A percentile compares a stretch with the other conserved stretches of the same genome.
Evolutionary conservation across 2,113 vertebrate genomes (phyloP).

Genomic region (Antennarius striatus): DNA sequence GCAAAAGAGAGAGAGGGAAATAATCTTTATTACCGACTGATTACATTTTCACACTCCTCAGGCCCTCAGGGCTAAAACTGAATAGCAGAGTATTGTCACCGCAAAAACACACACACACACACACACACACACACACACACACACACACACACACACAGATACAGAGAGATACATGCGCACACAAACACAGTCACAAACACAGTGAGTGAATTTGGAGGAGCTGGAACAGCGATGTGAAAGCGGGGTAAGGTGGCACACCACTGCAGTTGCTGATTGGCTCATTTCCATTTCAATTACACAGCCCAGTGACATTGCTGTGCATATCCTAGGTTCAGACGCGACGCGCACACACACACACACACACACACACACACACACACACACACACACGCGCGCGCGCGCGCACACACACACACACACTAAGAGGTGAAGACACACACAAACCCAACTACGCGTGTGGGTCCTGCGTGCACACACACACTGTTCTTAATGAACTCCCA

Average conservation of each 20-base stretch:
- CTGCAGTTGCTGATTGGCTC: slow-evolving; percentile 82
- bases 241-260: slow-evolving; percentile 79
- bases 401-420: slow-evolving; percentile 14
- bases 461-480: not conserved
- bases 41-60: slow-evolving; percentile 81
- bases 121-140: slow-evolving; percentile 47
- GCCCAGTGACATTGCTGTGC: slow-evolving; percentile 82
- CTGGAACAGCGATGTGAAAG: slow-evolving; percentile 71
- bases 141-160: slow-evolving; percentile 6
- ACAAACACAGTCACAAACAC: slow-evolving; percentile 48
- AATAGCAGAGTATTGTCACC: slow-evolving; percentile 73
- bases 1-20: slow-evolving; percentile 21
- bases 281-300: slow-evolving; percentile 93
- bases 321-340: not conserved
- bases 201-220: slow-evolving; percentile 44
- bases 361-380: not conserved
- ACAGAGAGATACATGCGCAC: slow-evolving; percentile 10
- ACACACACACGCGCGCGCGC: slow-evolving; percentile 6
- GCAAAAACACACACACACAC: slow-evolving; percentile 17
- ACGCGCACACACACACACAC: slow-evolving; percentile 5
- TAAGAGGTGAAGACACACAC: slow-evolving; percentile 24
- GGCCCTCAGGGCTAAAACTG: slow-evolving; percentile 66
- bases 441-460: not conserved
- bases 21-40: slow-evolving; percentile 85
- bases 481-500: slow-evolving; percentile 80